Evolutionary conservation across 1,140 invertebrate genomes (phyloP).

Genomic region (Bombus pyrosoma): DNA sequence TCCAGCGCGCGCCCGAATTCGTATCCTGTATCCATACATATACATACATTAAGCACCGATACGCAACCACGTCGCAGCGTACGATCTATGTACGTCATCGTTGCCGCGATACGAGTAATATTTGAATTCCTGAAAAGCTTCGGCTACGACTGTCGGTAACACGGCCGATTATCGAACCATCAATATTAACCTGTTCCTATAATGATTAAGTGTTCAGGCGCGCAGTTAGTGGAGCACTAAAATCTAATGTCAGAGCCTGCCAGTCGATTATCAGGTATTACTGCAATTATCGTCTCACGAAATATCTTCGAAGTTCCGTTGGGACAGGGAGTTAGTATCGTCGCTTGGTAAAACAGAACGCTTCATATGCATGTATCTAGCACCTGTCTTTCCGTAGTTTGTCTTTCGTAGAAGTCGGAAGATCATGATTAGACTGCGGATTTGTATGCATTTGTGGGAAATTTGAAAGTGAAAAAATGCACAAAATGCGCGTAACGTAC

Average conservation of each 20-base stretch:
- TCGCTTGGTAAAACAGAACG: conserved; percentile 15
- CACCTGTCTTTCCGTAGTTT: not conserved
- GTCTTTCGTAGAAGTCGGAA: not conserved
- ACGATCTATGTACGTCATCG: not conserved
- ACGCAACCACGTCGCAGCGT: not conserved
- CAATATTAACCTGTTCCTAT: not conserved
- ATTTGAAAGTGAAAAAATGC: too few species aligned
- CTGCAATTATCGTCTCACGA: not conserved
- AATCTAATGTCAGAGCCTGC: not conserved
- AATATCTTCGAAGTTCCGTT: not conserved
- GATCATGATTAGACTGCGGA: not conserved
- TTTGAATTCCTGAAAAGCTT: not conserved
- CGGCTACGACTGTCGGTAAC: not conserved
- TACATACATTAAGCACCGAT: not conserved
- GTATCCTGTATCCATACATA: not conserved
- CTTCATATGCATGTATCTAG: too few species aligned
- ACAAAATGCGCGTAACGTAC: too few species aligned
- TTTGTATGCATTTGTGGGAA: too few species aligned
- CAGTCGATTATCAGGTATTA: not conserved
- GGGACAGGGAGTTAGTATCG: not conserved
- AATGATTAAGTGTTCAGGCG: not conserved
- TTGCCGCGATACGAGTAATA: conserved; percentile 1
- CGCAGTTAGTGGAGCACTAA: not conserved
- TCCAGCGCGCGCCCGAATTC: not conserved
- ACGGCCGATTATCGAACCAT: not conserved